These are phyloP conservation scores for Petrocephalus schoutedeni DNA, from an alignment of 2,797 vertebrate genomes.

Conservation along the genomic window DNA sequence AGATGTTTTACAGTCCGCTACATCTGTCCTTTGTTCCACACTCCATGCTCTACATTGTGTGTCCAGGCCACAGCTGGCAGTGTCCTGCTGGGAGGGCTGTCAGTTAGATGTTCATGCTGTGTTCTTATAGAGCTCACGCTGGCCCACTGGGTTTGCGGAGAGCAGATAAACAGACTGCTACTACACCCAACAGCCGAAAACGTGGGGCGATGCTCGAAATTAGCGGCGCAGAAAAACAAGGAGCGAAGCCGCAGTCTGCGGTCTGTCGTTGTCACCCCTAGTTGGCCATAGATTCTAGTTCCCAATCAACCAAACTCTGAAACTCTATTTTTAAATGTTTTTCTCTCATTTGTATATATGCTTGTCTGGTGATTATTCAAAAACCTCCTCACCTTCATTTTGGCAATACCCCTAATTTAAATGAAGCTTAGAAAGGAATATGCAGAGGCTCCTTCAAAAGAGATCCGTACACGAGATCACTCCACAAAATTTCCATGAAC, in stretches of 20 bases:
- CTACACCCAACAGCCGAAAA: not conserved
- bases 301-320: not conserved
- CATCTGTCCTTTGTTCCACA: constrained; percentile 2
- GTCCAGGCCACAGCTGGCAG: not conserved
- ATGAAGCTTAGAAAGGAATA: not conserved
- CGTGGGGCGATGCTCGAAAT: not conserved
- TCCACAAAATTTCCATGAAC: not conserved
- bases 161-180: not conserved
- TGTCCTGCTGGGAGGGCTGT: not conserved
- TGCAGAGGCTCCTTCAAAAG: not conserved
- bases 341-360: not conserved
- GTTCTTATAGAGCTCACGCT: not conserved
- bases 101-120: not conserved
- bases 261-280: not conserved
- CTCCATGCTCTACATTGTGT: not conserved
- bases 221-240: not conserved
- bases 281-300: not conserved
- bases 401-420: not conserved
- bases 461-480: not conserved
- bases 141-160: not conserved
- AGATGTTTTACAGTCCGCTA: not conserved
- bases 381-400: not conserved
- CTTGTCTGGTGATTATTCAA: not conserved
- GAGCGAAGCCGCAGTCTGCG: not conserved
- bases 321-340: not conserved